These are phyloP conservation scores for Phacellophora camtschatica DNA, from an alignment of 30 jellyfish, hydroid and myxozoan genomes.

Conservation along the genomic window DNA sequence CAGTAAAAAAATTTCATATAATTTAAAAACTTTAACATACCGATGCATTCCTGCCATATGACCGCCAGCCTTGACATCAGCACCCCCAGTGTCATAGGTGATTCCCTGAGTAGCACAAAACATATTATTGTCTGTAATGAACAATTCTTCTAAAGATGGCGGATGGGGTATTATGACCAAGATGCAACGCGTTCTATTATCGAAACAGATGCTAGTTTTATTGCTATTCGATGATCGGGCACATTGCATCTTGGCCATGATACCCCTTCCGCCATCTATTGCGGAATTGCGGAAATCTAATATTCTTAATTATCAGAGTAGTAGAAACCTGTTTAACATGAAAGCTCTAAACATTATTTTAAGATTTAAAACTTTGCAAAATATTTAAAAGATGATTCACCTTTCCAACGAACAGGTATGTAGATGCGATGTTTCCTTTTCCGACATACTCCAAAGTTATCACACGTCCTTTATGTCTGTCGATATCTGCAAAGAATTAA, in stretches of 20 bases:
- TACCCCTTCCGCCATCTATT: background rate
- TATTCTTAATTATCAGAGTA: no score
- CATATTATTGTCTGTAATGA: no score
- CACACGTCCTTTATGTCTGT: conserved; percentile 89
- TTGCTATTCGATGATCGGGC: background rate
- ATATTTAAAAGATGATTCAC: conserved; percentile 44
- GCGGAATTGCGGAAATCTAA: background rate
- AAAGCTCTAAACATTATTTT: no score
- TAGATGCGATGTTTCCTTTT: conserved; percentile 62
- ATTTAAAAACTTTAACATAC: no score
- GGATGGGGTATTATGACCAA: no score
- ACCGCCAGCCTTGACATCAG: conserved; percentile 99
- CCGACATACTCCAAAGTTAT: conserved; percentile 84
- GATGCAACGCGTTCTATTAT: no score
- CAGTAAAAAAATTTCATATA: no score
- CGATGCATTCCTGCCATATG: conserved; percentile 99
- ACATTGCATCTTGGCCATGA: background rate
- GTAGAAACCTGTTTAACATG: no score
- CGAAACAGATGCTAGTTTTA: no score
- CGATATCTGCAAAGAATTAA: background rate
- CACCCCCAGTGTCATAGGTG: conserved; percentile 99
- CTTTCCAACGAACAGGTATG: conserved; percentile 95
- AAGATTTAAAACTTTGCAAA: no score
- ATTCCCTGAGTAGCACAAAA: conserved; percentile 70
- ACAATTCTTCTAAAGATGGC: no score